Conservation (phyloP, 1,140 invertebrate genomes). For the Teleogryllus occipitalis region DNA sequence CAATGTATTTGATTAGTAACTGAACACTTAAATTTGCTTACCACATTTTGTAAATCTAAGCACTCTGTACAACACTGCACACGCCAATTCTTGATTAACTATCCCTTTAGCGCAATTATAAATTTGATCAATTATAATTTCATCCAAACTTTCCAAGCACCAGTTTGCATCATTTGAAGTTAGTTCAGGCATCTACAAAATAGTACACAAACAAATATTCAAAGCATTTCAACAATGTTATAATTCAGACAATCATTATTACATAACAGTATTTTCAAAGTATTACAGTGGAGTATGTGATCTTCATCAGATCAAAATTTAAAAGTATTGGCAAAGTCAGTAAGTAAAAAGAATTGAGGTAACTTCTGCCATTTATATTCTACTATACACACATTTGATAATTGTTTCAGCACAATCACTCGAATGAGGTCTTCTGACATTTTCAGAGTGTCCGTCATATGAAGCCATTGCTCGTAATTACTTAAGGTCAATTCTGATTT, state of each 20-base stretch:
- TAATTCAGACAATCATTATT: too few species aligned
- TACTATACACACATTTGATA: too few species aligned
- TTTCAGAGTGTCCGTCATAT: neutral
- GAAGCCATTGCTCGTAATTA: neutral
- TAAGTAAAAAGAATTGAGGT: too few species aligned
- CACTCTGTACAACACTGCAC: neutral
- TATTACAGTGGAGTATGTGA: too few species aligned
- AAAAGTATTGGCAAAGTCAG: too few species aligned
- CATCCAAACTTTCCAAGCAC: neutral
- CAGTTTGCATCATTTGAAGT: neutral
- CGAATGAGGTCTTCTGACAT: neutral
- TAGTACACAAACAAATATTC: too few species aligned
- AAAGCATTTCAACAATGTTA: too few species aligned
- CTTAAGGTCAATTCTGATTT: neutral
- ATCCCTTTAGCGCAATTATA: neutral
- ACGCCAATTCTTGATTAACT: neutral
- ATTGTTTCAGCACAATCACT: neutral
- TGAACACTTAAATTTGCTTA: neutral
- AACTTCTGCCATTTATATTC: too few species aligned
- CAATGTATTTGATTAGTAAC: too few species aligned
- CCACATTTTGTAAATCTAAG: neutral
- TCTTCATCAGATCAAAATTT: too few species aligned
- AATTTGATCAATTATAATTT: neutral
- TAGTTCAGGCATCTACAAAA: too few species aligned
- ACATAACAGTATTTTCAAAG: too few species aligned